phyloP scores from a whole-genome alignment of 2,888 invertebrate genomes.

The Corbicula japonica region DNA sequence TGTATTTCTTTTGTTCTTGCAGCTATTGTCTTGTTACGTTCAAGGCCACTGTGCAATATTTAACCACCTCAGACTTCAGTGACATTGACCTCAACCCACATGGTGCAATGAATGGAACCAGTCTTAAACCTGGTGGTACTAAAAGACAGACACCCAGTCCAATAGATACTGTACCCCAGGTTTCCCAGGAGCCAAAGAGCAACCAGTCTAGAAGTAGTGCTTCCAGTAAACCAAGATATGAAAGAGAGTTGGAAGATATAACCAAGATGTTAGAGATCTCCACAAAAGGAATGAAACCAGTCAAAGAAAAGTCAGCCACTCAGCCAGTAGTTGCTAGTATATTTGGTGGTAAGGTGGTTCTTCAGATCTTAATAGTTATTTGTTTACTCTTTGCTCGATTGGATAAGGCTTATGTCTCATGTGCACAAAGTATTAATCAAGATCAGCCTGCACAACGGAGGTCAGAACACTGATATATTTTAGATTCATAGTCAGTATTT shows the following conservation, averaged over 20 bases:
- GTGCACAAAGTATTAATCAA: no score
- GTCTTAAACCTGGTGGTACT: conserved; percentile 66
- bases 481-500: no score
- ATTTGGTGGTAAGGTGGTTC: conserved; percentile 74
- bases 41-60: conserved; percentile 85
- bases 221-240: conserved; percentile 56
- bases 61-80: conserved; percentile 80
- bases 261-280: conserved; percentile 82
- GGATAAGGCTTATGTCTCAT: no score
- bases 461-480: no score
- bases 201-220: not conserved
- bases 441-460: no score
- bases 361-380: no score
- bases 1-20: conserved; percentile 48
- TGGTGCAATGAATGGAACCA: conserved; percentile 55
- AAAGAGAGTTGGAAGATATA: conserved; percentile 81
- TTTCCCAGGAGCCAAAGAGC: no score
- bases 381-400: no score
- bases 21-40: conserved; percentile 85
- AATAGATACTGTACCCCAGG: conserved; percentile 1
- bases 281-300: conserved; percentile 63
- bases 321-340: conserved; percentile 64
- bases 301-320: conserved; percentile 20
- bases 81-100: conserved; percentile 59
- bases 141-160: conserved; percentile 25